Base-by-base conservation (phyloP, 2,888 invertebrate genomes). In the Ernsta delagoae region DNA sequence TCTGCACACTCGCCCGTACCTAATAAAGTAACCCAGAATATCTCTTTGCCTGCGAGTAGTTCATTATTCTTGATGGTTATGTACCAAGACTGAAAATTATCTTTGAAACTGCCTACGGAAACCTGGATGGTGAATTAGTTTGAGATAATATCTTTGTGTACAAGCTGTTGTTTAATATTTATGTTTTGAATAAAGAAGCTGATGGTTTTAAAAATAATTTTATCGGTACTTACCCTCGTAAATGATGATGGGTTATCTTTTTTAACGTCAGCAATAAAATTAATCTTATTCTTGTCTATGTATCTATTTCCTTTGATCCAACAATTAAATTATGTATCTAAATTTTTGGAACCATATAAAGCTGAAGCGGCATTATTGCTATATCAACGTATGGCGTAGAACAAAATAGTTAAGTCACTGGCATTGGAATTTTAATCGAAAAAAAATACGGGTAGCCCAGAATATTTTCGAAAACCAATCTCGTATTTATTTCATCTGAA, bases 11-110 rank as follows among this genome's bases (percentile, higher is more conserved):
- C 1, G 53, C 53, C 9, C 1, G 53, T 53, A 7, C 57, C 57
- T 57, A 6, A 57, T n/a, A n/a, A 2, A 6, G n/a, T 57, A 57
- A 11, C 60, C 67, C 41, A 61, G 48, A 61, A 68, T 68, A 56
- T 56, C 61, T 56, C 56, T 68, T 62, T 56, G 56, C 45, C 61
- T 61, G 48, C 61, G 48, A 68, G 60, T 67, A 61, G 67, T 68
- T 68, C 61, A 68, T 68, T 68, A 68, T 61, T 39, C 61, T 68
- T 68, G 67, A 68, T 68, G 61, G 67, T 68, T 68, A 68, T 68
- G 61, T 68, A 56, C 45, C 56, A 62, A 68, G 67, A 68, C 67
- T 45, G 67, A 68, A 61, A 68, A 68, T 68, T 68, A 68, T 68
- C 48, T 39, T 8, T 56, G 56, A 68, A 68, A 68, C 56, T 61